Percentiles rank a stretch among this genome's conserved stretches.
Conservation (phyloP, 2,113 vertebrate genomes). For the Neoarius graeffei region DNA sequence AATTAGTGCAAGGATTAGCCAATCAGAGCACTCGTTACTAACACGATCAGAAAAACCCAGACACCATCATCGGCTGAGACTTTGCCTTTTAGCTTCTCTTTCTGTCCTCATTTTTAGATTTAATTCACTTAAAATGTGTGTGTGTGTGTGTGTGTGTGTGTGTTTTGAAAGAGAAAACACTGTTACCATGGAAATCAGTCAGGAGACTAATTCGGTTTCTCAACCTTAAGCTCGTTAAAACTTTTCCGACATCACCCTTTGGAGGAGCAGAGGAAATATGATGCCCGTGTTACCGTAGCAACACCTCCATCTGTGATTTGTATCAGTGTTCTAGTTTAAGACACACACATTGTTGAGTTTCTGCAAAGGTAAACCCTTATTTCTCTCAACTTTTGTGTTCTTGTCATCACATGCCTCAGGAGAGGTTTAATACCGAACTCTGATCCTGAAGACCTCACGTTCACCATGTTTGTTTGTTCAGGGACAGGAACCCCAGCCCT, state of each 20-base stretch:
- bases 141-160: slow-evolving; percentile 12
- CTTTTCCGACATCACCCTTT: not conserved
- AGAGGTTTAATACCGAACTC: not conserved
- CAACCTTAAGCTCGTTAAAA: slow-evolving; percentile 26
- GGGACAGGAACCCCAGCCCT: not conserved
- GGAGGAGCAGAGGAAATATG: not conserved
- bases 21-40: not conserved
- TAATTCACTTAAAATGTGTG: not conserved
- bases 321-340: not conserved
- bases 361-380: not conserved
- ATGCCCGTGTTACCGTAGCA: slow-evolving; percentile 11
- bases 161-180: slow-evolving; percentile 1
- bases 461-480: not conserved
- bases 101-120: not conserved
- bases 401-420: not conserved
- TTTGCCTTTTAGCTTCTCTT: not conserved
- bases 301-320: slow-evolving; percentile 1
- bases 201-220: slow-evolving; percentile 21
- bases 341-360: not conserved
- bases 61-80: not conserved
- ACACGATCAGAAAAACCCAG: not conserved
- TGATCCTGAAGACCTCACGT: not conserved
- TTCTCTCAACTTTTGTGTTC: not conserved
- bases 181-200: slow-evolving; percentile 25
- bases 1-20: not conserved